Evolutionary conservation across 2,888 invertebrate species (phyloP), one percentile per base, ranked within the genome.

Genomic region (Lepas anatifera): DNA sequence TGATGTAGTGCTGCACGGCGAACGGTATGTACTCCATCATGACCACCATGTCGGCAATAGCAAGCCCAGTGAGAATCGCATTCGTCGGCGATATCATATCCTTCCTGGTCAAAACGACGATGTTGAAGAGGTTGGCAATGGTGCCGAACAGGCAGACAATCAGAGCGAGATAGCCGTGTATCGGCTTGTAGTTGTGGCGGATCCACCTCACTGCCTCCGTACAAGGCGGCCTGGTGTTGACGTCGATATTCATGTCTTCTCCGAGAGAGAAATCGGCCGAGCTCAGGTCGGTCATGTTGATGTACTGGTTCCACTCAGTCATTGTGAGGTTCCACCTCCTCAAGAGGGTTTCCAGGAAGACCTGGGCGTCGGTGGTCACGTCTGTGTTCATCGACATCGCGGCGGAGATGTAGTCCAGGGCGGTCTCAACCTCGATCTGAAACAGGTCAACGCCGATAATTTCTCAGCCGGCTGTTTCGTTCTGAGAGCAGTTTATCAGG

Each of bases 71-170:
- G 50, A 96, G 85, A 72, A 96, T 93, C 68, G 90, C 87, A 81
- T 96, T 96, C 37, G 95, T 95, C 4, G 95, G 89, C 72, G 92
- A 92, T 25, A 79, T 76, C 94, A 96, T 95, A 80, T 95, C 93
- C 46, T 89, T 87, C 18, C 92, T 86, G 10, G 94, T 90, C 68
- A 96, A 84, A 13, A 96, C 93, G 52, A 90, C 87, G 73, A 96
- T 90, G 81, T 95, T 96, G 76, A 95, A 85, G n/a, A 89, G 85
- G 80, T 96, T 96, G 70, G 93, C 91, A 58, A 94, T 85, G 63
- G 92, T 90, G 68, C 95, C 95, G 77, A 95, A 88, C 70, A 92
- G 82, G 81, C 95, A 95, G 73, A 96, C 92, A 69, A 90, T 82
- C 50, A 95, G 82, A 72, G 92, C 91, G 69, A 91, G 85, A 80